phyloP scores from a whole-genome alignment of 2,113 vertebrate species.

The Microcebus jonahi region DNA sequence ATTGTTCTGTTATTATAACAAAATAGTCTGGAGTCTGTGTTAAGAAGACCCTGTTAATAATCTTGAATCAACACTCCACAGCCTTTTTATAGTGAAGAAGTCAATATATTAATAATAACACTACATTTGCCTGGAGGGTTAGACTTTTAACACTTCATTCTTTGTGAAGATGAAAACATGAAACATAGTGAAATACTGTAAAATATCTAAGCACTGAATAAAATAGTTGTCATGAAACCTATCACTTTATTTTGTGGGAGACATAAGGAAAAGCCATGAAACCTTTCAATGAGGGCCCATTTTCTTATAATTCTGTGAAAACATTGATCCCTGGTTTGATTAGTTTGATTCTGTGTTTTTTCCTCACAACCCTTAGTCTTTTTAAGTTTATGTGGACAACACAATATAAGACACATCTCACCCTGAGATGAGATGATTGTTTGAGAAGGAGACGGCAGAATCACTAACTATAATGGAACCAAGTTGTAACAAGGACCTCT shows the following conservation, averaged over 20 bases:
- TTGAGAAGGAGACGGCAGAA: not conserved
- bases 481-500: not conserved
- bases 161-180: not conserved
- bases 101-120: not conserved
- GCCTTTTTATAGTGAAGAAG: not conserved
- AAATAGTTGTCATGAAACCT: not conserved
- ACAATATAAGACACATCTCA: not conserved
- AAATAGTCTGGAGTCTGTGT: not conserved
- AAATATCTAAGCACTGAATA: not conserved
- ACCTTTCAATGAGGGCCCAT: not conserved
- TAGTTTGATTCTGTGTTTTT: not conserved
- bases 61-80: not conserved
- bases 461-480: not conserved
- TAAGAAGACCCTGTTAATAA: not conserved
- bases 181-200: not conserved
- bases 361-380: not conserved
- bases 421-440: not conserved
- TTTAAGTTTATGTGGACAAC: not conserved
- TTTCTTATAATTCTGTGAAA: not conserved
- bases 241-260: not conserved
- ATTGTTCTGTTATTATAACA: not conserved
- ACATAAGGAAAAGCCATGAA: not conserved
- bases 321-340: not conserved
- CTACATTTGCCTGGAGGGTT: not conserved
- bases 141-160: not conserved